Evolutionary conservation across 23 tunicate genomes (phyloP).

Genomic region (Styela clava): DNA sequence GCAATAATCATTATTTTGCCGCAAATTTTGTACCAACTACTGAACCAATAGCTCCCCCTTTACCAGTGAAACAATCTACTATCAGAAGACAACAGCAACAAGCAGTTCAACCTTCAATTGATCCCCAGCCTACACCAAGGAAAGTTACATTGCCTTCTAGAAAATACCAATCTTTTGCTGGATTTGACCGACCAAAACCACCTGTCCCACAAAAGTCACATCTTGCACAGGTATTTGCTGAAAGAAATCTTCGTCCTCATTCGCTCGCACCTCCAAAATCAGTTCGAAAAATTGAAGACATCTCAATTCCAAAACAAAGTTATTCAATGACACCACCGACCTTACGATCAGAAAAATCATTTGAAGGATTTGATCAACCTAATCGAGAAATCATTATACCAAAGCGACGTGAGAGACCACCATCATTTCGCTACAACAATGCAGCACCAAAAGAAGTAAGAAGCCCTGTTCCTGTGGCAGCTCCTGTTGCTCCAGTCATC

Average conservation of each 20-base stretch:
- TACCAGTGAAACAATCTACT: not conserved
- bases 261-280: constrained; percentile 11
- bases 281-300: not conserved
- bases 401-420: constrained; percentile 22
- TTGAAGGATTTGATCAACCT: not conserved
- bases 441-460: not conserved
- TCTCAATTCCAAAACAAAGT: not conserved
- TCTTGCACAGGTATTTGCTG: constrained; percentile 8
- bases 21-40: not conserved
- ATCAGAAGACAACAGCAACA: not conserved
- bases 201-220: constrained; percentile 12
- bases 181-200: constrained; percentile 5
- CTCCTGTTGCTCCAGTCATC: constrained; percentile 18
- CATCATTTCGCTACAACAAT: constrained; percentile 31
- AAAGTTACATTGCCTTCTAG: not conserved
- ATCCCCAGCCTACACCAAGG: not conserved
- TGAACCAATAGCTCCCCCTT: not conserved
- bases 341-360: not conserved
- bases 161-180: not conserved
- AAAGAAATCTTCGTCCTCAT: not conserved
- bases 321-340: constrained; percentile 4
- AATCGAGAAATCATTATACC: constrained; percentile 2
- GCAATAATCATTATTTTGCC: not conserved
- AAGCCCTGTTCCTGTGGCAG: constrained; percentile 24
- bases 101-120: not conserved